Base-by-base conservation (phyloP, 2,888 invertebrate genomes). In the Clunio marinus region DNA sequence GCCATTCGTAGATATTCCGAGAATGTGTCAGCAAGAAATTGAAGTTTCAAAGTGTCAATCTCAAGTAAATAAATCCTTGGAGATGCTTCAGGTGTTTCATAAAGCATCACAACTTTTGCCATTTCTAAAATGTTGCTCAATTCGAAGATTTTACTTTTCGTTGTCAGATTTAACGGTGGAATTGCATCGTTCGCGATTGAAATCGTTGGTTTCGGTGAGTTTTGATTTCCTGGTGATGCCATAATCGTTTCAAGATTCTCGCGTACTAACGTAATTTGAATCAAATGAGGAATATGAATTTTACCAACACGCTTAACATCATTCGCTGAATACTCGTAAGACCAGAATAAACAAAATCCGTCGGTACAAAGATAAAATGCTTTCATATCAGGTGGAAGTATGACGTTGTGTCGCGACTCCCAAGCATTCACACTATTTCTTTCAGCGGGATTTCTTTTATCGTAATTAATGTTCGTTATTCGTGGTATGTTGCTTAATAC, bases 1-100 rank as follows among this genome's bases (percentile, higher is more conserved):
- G 92, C 85, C 87, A 95, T 91, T 70, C 93, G 83, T 73, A 93
- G 88, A 77, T 94, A 96, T 72, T 89, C 86, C 17, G 88, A 88
- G 75, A 95, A 94, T 28, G 86, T 87, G 69, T 89, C 86, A 0
- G 94, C 88, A 65, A 96, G 80, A 80, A 87, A 89, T 72, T 90
- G 88, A 88, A 93, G 94, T 32, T 84, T 83, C 20, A 84, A 80
- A 5, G 76, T 72, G 66, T 72, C 73, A 32, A 77, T 71, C 70
- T 79, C 79, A 1, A 78, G 71, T 28, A 79, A 71, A 73, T 76
- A 79, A 17, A 79, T 75, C 70, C 74, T 75, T 0, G 79, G 78
- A 73, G 74, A 77, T 81, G 82, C 81, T 2, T 79, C 76, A 0
- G 83, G 81, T 22, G 80, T 81, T 2, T 83, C 83, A 75, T 84